Conservation (phyloP, 2,797 vertebrate species). For the Botia kubotai region DNA sequence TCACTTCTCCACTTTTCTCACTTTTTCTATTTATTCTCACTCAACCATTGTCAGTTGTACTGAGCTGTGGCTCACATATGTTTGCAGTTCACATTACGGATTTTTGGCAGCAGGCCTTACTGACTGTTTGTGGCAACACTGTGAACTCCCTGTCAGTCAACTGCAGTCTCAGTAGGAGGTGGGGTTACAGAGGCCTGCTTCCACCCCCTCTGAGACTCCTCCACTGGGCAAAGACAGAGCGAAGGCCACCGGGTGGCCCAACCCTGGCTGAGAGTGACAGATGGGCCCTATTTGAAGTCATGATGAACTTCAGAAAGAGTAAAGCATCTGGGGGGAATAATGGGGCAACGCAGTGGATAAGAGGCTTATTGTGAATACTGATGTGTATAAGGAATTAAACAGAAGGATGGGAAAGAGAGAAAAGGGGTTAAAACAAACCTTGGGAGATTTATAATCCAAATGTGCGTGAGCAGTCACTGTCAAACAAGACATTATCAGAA, state of each 20-base stretch:
- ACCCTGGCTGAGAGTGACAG: constrained; percentile 40
- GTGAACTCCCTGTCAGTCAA: constrained; percentile 31
- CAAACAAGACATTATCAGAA: constrained; percentile 72
- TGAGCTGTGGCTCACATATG: constrained; percentile 59
- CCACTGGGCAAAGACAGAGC: not conserved
- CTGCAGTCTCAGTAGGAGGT: constrained; percentile 29
- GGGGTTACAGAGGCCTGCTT: constrained; percentile 30
- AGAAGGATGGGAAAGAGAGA: not conserved
- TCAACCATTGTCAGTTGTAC: constrained; percentile 23
- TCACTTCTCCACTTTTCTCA: constrained; percentile 15
- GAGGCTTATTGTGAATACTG: constrained; percentile 70
- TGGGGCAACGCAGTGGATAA: constrained; percentile 62
- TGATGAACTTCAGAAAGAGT: constrained; percentile 55
- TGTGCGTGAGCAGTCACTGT: constrained; percentile 67
- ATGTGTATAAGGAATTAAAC: constrained; percentile 53
- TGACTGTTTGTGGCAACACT: constrained; percentile 41
- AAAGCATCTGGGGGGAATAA: constrained; percentile 55
- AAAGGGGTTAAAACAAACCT: constrained; percentile 59
- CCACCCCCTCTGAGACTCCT: constrained; percentile 19
- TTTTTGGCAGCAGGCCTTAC: constrained; percentile 37
- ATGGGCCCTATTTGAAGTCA: constrained; percentile 49
- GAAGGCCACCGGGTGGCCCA: constrained; percentile 30
- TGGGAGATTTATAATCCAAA: constrained; percentile 70
- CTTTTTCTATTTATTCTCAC: constrained; percentile 2
- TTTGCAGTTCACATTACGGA: constrained; percentile 59